Conservation (phyloP, 2,113 vertebrate species). For the Trogon melanurus region DNA sequence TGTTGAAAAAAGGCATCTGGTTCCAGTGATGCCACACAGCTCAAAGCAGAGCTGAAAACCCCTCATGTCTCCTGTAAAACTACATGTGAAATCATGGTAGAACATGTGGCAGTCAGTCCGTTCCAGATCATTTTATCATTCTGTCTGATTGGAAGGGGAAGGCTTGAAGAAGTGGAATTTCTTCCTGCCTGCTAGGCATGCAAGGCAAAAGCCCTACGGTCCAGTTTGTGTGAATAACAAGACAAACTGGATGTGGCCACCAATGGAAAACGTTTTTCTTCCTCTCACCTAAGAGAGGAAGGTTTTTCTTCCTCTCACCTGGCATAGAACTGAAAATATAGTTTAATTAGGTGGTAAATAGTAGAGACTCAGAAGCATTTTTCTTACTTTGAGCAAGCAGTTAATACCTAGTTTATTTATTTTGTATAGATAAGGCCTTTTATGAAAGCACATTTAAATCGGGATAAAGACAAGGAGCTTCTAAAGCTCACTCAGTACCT, state of each 20-base stretch:
- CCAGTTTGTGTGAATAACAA: neutral
- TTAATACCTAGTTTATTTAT: slow-evolving; percentile 15
- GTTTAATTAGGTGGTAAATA: neutral
- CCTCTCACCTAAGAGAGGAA: neutral
- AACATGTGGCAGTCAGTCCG: neutral
- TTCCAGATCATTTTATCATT: neutral
- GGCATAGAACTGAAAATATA: neutral
- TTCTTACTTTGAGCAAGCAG: neutral
- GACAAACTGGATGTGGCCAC: neutral
- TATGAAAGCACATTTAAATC: slow-evolving; percentile 98
- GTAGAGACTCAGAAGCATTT: neutral
- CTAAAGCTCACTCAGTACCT: slow-evolving; percentile 97
- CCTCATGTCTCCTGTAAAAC: neutral
- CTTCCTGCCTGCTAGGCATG: neutral
- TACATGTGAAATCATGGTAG: neutral
- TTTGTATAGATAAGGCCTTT: slow-evolving; percentile 91
- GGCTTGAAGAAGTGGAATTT: neutral
- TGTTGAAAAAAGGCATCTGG: neutral
- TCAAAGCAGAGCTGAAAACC: neutral
- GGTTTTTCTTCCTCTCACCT: neutral
- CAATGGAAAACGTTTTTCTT: neutral
- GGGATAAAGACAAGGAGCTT: slow-evolving; percentile 96
- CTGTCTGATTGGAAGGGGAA: neutral
- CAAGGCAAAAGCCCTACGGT: neutral
- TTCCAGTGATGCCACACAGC: neutral